Conservation (phyloP, 2,888 invertebrate species). For the Bibio marci region DNA sequence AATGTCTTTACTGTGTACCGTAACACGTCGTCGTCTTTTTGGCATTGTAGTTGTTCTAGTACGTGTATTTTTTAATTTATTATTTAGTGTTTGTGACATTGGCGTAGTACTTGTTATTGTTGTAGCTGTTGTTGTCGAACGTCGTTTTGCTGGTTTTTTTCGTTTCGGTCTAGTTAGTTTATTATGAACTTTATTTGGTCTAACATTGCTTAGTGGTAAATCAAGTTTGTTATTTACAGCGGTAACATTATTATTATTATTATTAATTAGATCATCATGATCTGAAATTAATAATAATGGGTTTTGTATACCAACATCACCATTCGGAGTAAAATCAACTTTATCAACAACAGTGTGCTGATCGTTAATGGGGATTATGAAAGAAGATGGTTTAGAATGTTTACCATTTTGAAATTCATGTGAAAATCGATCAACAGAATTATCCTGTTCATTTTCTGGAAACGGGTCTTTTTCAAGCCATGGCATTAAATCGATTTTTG, state of each 20-base stretch:
- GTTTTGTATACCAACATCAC: constrained; percentile 17
- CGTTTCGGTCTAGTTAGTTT: constrained; percentile 25
- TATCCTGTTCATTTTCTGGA: constrained; percentile 6
- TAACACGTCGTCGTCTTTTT: background rate
- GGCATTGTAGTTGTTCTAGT: background rate
- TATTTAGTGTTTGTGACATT: background rate
- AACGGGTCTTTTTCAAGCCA: constrained; percentile 29
- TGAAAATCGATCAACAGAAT: constrained; percentile 7
- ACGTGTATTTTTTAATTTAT: background rate
- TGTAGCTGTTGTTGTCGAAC: background rate
- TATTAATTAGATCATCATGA: background rate
- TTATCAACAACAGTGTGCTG: constrained; percentile 15
- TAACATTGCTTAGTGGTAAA: constrained; percentile 25
- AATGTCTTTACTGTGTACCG: background rate
- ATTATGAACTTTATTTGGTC: constrained; percentile 25
- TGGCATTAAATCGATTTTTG: constrained; percentile 23
- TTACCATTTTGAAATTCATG: constrained; percentile 2
- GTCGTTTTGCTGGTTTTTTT: background rate
- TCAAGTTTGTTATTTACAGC: constrained; percentile 43
- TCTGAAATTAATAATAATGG: constrained; percentile 7
- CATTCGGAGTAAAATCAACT: constrained; percentile 17
- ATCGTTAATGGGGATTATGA: background rate
- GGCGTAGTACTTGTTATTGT: background rate
- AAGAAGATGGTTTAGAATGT: background rate
- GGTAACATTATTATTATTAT: constrained; percentile 14